Base-by-base conservation (phyloP, 2,113 vertebrate species). In the Felis chaus region DNA sequence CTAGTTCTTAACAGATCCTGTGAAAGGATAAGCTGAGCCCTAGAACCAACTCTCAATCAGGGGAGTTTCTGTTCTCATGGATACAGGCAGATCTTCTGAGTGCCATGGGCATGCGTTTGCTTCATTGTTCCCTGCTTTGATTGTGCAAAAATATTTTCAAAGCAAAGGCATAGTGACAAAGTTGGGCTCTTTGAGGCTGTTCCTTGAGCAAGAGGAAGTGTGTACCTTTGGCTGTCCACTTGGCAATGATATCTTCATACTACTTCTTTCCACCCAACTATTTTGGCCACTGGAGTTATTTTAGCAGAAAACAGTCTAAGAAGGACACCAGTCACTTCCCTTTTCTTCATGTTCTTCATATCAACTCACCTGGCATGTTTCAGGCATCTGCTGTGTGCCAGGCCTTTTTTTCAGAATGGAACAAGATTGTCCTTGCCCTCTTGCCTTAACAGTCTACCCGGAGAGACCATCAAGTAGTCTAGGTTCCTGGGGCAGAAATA, bases 251-350 rank as follows among this genome's bases (percentile, higher is more conserved):
- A 18, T 41, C 82, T 78, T 91, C 65, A 55, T 11, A 33, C 79
- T 61, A 69, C 94, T 90, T 86, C 50, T 96, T 96, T 94, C 53
- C 95, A 96, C 50, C 68, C 50, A 91, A 78, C 86, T 80, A 88
- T 66, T 73, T 79, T 57, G 76, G 90, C 53, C 80, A 57, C 31
- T 78, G 61, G 55, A 82, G 29, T 45, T 80, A 48, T 63, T 87
- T 82, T 57, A 81, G 36, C 41, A 92, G n/a, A 63, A 89, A 96
- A 57, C 25, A 57, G 45, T 95, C 66, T 76, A 33, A 76, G 93
- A 91, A 76, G 45, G 53, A 97, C 29, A 78, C 61, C 29, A 76
- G 25, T 76, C 68, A 11, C 31, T 96, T 96, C 53, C 89, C 48
- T 86, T 93, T 93, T 74, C 96, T 90, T 79, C 81, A 33, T 93